Evolutionary conservation across 2,797 vertebrate species (phyloP).

Genomic region (Hipposideros larvatus): DNA sequence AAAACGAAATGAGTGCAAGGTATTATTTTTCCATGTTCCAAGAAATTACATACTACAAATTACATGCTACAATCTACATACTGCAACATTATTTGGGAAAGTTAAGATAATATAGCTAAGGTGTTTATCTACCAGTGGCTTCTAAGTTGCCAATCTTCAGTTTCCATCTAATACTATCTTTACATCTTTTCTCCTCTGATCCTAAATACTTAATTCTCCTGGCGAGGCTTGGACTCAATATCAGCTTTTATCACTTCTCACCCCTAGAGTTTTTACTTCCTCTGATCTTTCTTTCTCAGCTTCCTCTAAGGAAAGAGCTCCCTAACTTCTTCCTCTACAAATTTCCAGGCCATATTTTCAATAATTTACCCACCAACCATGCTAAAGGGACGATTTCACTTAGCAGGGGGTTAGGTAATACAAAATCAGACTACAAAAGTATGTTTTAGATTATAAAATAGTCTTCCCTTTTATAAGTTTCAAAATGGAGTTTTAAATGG

Average conservation of each 20-base stretch:
- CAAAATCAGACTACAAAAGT: not conserved
- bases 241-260: not conserved
- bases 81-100: not conserved
- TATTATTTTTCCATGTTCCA: conserved; percentile 7
- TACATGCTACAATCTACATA: not conserved
- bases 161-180: not conserved
- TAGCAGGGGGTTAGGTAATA: not conserved
- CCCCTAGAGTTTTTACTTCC: not conserved
- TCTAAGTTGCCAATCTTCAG: not conserved
- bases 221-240: not conserved
- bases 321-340: not conserved
- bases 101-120: not conserved
- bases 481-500: not conserved
- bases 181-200: not conserved
- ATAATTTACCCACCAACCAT: not conserved
- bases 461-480: not conserved
- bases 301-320: not conserved
- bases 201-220: not conserved
- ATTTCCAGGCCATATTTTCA: not conserved
- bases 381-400: not conserved
- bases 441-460: not conserved
- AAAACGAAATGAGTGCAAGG: not conserved
- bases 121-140: not conserved
- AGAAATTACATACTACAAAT: not conserved
- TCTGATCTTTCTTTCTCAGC: not conserved